A percentile compares a stretch with the other conserved stretches of the same genome.
Evolutionary conservation across 2,888 invertebrate species (phyloP).

Genomic region (Meghimatium bilineatum): DNA sequence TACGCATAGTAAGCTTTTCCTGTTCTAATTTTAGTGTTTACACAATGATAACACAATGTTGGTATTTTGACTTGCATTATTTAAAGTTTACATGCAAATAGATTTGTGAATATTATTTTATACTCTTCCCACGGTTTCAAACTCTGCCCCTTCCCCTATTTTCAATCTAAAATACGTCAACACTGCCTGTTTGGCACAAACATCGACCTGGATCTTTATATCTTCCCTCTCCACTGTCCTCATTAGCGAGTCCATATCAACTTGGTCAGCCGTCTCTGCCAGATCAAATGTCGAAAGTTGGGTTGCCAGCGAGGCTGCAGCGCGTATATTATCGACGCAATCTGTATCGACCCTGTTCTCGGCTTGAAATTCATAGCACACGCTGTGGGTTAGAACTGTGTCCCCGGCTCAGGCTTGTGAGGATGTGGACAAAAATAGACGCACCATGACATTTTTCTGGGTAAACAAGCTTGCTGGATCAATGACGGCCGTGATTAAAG

Average conservation of each 20-base stretch:
- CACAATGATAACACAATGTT: no score
- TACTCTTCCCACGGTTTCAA: no score
- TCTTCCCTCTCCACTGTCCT: not conserved
- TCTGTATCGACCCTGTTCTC: not conserved
- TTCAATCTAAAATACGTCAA: no score
- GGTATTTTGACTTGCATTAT: no score
- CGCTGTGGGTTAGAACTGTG: not conserved
- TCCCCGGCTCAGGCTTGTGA: not conserved
- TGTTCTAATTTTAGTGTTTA: no score
- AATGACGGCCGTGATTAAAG: not conserved
- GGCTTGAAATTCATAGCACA: constrained; percentile 1
- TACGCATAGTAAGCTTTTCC: no score
- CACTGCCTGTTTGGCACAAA: no score
- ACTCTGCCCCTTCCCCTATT: no score
- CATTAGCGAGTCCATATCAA: not conserved
- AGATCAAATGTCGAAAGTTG: not conserved
- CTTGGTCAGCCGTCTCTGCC: not conserved
- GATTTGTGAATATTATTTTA: no score
- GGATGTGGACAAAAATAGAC: constrained; percentile 1
- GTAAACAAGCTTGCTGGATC: constrained; percentile 11
- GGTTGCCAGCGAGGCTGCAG: not conserved
- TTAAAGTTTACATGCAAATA: no score
- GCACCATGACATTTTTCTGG: not conserved
- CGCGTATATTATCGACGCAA: not conserved
- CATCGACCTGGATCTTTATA: not conserved